These are phyloP conservation scores for Macrocentrus cingulum DNA, from an alignment of 1,140 invertebrate genomes.

Conservation along the genomic window DNA sequence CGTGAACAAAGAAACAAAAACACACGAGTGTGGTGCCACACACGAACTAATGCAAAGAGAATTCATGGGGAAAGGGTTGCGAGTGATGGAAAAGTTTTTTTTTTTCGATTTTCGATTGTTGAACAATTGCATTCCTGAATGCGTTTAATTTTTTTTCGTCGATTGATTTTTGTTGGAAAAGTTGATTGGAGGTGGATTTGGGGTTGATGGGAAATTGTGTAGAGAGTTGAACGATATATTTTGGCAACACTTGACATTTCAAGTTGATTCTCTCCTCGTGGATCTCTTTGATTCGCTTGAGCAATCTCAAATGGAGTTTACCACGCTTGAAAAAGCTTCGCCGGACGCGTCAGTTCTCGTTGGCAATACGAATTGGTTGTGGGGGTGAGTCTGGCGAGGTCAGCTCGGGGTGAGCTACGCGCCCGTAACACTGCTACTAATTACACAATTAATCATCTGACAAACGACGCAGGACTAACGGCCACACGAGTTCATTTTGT, in stretches of 20 bases:
- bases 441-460: conserved; percentile 60
- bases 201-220: background rate
- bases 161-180: background rate
- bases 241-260: conserved; percentile 14
- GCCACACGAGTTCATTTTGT: no score
- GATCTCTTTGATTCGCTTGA: background rate
- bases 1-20: background rate
- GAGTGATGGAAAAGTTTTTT: no score
- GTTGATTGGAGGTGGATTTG: background rate
- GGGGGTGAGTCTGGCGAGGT: background rate
- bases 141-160: conserved; percentile 8
- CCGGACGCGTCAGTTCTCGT: background rate
- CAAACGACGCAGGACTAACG: conserved; percentile 52
- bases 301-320: background rate
- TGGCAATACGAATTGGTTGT: background rate
- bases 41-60: no score
- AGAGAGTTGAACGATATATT: conserved; percentile 20
- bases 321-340: conserved; percentile 3
- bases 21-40: background rate
- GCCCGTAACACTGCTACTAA: conserved; percentile 54
- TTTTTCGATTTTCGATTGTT: no score
- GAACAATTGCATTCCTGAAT: no score
- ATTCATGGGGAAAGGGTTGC: no score
- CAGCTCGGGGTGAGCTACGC: background rate
- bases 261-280: conserved; percentile 8